Percentiles rank a stretch among this genome's conserved stretches.
Conservation (phyloP, 2,888 invertebrate species). For the Chorisops tibialis region DNA sequence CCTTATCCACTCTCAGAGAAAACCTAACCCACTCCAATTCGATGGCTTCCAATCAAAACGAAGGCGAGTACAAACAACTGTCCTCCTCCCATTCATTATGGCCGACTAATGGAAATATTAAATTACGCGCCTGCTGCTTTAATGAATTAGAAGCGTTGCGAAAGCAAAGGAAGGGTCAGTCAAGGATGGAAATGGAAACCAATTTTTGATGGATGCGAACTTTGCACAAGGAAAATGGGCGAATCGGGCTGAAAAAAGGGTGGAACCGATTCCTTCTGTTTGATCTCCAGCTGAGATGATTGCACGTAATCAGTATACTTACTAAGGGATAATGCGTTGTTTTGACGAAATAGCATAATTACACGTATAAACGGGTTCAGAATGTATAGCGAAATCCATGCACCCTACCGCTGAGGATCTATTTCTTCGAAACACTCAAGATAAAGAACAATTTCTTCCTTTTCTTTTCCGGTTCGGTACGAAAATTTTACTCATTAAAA, state of each 20-base stretch:
- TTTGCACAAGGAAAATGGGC: neutral
- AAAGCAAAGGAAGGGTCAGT: constrained; percentile 9
- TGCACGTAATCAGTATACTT: constrained; percentile 16
- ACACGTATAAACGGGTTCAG: neutral
- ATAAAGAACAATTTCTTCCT: neutral
- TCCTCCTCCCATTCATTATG: constrained; percentile 33
- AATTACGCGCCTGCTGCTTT: constrained; percentile 48
- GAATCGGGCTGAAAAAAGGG: constrained; percentile 8
- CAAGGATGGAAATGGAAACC: constrained; percentile 16
- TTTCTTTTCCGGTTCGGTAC: constrained; percentile 2
- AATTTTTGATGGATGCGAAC: neutral
- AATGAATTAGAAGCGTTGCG: constrained; percentile 38
- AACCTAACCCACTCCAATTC: constrained; percentile 16
- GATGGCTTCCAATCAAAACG: constrained; percentile 22
- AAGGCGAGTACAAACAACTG: constrained; percentile 28
- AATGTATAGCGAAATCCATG: neutral
- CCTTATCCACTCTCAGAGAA: neutral
- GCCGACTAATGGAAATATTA: constrained; percentile 52
- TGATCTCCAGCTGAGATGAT: constrained; percentile 18
- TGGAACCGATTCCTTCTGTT: constrained; percentile 7
- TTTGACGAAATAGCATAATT: neutral
- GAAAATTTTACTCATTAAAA: constrained; percentile 25
- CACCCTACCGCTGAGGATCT: neutral
- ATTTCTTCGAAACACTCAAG: constrained; percentile 1
- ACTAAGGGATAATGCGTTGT: neutral